Percentiles rank a stretch among this genome's conserved stretches.
These are phyloP conservation scores for Corbicula japonica DNA, from an alignment of 2,888 invertebrate species.

Conservation along the genomic window DNA sequence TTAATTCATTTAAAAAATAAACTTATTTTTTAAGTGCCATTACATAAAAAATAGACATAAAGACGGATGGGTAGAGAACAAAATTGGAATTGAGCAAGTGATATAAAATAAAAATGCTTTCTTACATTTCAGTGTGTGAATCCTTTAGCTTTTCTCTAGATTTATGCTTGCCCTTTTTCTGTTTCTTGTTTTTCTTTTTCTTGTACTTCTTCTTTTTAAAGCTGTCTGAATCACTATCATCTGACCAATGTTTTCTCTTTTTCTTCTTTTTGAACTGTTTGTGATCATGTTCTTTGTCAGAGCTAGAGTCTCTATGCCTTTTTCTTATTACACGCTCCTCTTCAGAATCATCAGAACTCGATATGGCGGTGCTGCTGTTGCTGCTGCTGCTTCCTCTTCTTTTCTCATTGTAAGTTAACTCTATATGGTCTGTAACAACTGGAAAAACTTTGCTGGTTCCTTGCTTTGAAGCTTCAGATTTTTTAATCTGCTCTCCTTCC, in stretches of 20 bases:
- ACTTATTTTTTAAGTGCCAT: constrained; percentile 50
- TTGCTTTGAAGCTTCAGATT: neutral
- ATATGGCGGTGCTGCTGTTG: neutral
- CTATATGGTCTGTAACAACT: neutral
- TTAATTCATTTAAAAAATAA: constrained; percentile 7
- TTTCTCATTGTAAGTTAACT: constrained; percentile 23
- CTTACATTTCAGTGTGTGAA: constrained; percentile 24
- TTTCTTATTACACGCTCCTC: constrained; percentile 62
- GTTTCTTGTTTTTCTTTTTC: constrained; percentile 85
- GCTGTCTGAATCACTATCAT: constrained; percentile 87
- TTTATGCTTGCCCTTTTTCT: constrained; percentile 33
- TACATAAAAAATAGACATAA: no score
- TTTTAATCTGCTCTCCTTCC: no score
- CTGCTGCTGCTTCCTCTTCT: constrained; percentile 2
- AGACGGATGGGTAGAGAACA: constrained; percentile 72
- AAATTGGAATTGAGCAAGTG: neutral
- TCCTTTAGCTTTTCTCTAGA: constrained; percentile 3
- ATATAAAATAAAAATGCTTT: neutral
- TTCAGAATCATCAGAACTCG: constrained; percentile 5
- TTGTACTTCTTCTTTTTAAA: constrained; percentile 79
- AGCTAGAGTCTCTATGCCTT: constrained; percentile 3
- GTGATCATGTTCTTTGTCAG: neutral
- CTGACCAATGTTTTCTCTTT: constrained; percentile 10
- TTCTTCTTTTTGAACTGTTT: constrained; percentile 2
- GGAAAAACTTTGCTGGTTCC: neutral